Conservation (phyloP, 2,797 vertebrate genomes). For the Sebastes kiyomatsui region DNA sequence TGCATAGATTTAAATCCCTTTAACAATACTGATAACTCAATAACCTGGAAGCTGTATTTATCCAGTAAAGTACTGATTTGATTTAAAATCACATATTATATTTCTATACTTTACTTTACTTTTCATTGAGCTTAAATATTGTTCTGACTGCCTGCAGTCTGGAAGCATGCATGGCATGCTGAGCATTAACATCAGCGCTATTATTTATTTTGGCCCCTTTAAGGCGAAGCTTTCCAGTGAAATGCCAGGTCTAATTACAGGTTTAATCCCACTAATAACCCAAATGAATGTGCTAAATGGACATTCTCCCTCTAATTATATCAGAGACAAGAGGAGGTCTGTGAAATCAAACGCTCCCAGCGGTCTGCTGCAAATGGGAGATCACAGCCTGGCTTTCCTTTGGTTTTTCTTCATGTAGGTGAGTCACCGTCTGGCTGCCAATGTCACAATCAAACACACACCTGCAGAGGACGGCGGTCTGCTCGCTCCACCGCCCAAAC, state of each 20-base stretch:
- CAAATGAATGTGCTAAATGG: conserved; percentile 58
- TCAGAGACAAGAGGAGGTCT: conserved; percentile 25
- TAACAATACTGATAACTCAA: not conserved
- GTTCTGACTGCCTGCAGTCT: not conserved
- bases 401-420: conserved; percentile 19
- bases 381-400: conserved; percentile 22
- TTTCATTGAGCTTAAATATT: not conserved
- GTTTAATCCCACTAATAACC: conserved; percentile 61
- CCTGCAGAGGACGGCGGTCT: conserved; percentile 22
- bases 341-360: conserved; percentile 49
- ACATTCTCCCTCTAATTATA: conserved; percentile 47
- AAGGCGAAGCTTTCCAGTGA: conserved; percentile 12
- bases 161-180: not conserved
- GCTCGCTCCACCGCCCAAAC: not conserved
- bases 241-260: conserved; percentile 53
- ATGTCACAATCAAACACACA: conserved; percentile 53
- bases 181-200: not conserved
- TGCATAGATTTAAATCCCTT: not conserved
- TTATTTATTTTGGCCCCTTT: not conserved
- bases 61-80: not conserved
- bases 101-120: not conserved
- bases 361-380: conserved; percentile 5
- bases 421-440: conserved; percentile 15
- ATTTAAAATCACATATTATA: not conserved
- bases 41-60: not conserved